phyloP scores from a whole-genome alignment of 2,113 vertebrate genomes.

The Leiothrix lutea region DNA sequence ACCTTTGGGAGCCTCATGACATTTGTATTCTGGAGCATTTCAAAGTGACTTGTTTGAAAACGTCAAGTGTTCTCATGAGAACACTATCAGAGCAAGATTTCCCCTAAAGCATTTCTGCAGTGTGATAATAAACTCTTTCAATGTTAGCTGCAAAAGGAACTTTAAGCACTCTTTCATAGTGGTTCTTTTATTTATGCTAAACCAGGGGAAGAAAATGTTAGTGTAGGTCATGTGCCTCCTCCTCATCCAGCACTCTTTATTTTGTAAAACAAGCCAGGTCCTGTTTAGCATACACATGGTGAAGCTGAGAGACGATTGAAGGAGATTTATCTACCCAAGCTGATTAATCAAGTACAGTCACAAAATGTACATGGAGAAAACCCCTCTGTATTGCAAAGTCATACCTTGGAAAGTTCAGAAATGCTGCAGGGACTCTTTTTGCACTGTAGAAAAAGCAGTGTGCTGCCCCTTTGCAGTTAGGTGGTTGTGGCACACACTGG shows the following conservation, averaged over 20 bases:
- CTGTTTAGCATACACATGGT: neutral
- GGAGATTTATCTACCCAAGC: neutral
- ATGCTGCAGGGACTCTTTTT: neutral
- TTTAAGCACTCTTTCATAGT: neutral
- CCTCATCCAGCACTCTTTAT: neutral
- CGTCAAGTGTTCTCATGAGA: neutral
- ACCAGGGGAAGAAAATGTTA: neutral
- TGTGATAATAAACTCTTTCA: slow-evolving; percentile 22
- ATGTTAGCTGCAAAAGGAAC: slow-evolving; percentile 10
- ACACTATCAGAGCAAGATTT: neutral
- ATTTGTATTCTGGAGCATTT: neutral
- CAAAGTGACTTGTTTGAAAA: neutral
- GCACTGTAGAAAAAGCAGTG: fast-evolving
- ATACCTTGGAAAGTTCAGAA: neutral
- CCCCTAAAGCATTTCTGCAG: slow-evolving; percentile 6
- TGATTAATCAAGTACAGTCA: neutral
- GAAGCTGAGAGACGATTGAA: neutral
- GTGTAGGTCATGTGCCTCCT: neutral
- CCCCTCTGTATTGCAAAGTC: neutral
- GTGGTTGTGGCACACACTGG: fast-evolving
- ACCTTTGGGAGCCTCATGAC: neutral
- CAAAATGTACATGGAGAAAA: neutral
- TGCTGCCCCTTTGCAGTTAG: neutral
- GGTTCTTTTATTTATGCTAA: slow-evolving; percentile 3
- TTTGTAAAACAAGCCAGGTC: slow-evolving; percentile 23